Evolutionary conservation across 2,113 vertebrate genomes (phyloP).

Genomic region (Sinosuthora webbiana): DNA sequence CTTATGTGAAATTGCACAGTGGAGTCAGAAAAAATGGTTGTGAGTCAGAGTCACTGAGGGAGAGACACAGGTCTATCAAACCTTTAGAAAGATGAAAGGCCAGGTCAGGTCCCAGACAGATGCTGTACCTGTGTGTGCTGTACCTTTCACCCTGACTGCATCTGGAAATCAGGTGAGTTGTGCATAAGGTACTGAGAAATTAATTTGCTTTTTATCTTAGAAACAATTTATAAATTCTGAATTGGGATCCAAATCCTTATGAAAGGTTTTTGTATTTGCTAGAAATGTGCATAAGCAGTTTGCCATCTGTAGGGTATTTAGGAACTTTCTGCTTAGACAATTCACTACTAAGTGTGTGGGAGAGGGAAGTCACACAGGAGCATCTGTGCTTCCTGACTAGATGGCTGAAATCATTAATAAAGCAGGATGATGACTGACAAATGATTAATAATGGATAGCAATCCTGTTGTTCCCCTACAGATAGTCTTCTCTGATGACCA

Average conservation of each 20-base stretch:
- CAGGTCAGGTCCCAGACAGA: neutral
- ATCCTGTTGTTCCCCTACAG: neutral
- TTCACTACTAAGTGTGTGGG: neutral
- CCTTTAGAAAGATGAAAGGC: neutral
- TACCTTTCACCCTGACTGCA: neutral
- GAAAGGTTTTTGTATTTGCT: neutral
- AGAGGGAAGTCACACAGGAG: neutral
- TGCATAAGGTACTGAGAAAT: neutral
- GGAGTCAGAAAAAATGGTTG: neutral
- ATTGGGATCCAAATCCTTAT: neutral
- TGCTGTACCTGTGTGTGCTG: neutral
- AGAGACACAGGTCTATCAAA: neutral
- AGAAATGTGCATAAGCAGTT: neutral
- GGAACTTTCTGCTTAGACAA: neutral
- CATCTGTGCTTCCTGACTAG: slow-evolving; percentile 33
- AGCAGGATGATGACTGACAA: neutral
- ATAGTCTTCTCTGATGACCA: neutral
- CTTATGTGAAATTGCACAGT: neutral
- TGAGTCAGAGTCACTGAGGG: neutral
- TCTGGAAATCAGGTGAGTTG: neutral
- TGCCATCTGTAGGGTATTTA: neutral
- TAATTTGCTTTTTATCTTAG: neutral
- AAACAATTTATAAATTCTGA: neutral
- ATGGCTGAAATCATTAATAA: neutral
- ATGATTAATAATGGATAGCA: neutral